These are phyloP conservation scores for Chionodraco myersi DNA, from an alignment of 2,113 vertebrate species.

Conservation along the genomic window DNA sequence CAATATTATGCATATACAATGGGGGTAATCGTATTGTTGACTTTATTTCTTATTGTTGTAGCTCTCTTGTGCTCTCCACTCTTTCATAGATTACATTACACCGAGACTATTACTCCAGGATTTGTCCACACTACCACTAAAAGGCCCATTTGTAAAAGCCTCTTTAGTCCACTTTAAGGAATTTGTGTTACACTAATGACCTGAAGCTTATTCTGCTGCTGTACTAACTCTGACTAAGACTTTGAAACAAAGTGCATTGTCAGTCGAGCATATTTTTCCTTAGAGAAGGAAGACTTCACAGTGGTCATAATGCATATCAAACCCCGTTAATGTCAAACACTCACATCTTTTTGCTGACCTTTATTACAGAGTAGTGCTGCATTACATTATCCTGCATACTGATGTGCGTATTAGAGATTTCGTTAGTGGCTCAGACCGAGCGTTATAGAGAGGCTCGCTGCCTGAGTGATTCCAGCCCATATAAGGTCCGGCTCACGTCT, in stretches of 20 bases:
- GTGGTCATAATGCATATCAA: conserved; percentile 1
- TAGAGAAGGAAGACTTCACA: not conserved
- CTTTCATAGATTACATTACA: not conserved
- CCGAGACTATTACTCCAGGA: not conserved
- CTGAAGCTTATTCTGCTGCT: not conserved
- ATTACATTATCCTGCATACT: not conserved
- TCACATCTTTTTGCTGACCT: conserved; percentile 3
- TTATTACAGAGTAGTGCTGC: not conserved
- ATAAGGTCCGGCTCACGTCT: conserved; percentile 42
- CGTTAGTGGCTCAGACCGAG: conserved; percentile 1
- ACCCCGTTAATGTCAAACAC: conserved; percentile 9
- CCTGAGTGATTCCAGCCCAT: conserved; percentile 33
- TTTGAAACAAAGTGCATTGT: not conserved
- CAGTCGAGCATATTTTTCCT: conserved; percentile 5
- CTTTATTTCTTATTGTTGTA: not conserved
- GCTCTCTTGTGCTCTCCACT: not conserved
- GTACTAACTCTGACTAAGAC: not conserved
- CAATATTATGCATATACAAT: not conserved
- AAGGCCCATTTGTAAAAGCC: not conserved
- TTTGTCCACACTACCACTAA: not conserved
- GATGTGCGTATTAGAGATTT: conserved; percentile 7
- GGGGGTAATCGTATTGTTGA: not conserved
- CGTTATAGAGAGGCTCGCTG: conserved; percentile 1
- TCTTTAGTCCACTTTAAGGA: not conserved
- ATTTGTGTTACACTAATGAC: not conserved